Base-by-base conservation (phyloP, 2,888 invertebrate genomes). In the Pristionchus japonicus region DNA sequence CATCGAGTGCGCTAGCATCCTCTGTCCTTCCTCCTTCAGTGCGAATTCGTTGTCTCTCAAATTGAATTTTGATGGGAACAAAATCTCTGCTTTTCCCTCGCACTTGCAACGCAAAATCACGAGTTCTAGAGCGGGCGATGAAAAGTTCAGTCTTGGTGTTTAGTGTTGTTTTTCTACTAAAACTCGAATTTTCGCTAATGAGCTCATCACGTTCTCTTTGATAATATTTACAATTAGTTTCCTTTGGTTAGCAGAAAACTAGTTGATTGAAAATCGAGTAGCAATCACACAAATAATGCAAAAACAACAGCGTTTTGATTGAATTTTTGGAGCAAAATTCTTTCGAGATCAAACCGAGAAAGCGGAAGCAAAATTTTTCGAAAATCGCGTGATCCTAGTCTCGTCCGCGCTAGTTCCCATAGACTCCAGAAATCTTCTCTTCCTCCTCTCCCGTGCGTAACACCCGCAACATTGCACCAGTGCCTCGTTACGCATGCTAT, bases 21-120 rank as follows among this genome's bases (percentile, higher is more conserved):
- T 74, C 20, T 74, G 9, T 6, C 37, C 6, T 67, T 31, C 70
- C 70, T 34, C 70, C 70, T 70, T 34, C 27, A 15, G 15, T 37
- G 11, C 37, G 23, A 23, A 20, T 40, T n/a, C 74, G 23, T 40
- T 23, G 13, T 40, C 23, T 9, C 43, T 37, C 37, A 74, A 74
- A 74, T 74, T 74, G 74, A 40, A 74, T 74, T 43, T 74, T 74
- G 74, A 74, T 74, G 74, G 74, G 74, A 74, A 67, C 67, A 13
- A 67, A 34, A 15, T 11, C n/a, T 43, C n/a, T 23, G 0, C 40
- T 7, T 70, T 70, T 70, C 70, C 37, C 70, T 40, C 43, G 74
- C 74, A 40, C 74, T 40, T 40, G 74, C 74, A n/a, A 4, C 52
- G 20, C 23, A 52, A 52, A 23, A 52, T 74, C 74, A 74, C 74